Evolutionary conservation across 1,140 invertebrate species (phyloP).

Genomic region (Uloborus diversus): DNA sequence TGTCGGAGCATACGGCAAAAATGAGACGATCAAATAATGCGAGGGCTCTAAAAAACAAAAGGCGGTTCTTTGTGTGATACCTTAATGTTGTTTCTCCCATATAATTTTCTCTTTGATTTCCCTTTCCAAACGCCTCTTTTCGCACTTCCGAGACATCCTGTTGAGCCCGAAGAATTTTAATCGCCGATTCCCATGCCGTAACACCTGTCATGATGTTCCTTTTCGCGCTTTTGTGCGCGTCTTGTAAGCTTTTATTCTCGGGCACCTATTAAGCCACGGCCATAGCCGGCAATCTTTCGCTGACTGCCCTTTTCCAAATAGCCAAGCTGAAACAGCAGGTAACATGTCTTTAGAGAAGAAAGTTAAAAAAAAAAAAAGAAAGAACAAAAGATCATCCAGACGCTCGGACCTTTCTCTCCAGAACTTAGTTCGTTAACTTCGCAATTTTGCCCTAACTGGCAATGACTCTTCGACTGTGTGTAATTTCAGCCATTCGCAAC

Average conservation of each 20-base stretch:
- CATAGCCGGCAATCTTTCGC: neutral
- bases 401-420: neutral
- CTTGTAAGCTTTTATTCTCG: slow-evolving; percentile 30
- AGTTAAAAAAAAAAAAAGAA: slow-evolving; percentile 1
- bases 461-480: neutral
- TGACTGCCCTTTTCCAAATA: neutral
- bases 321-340: neutral
- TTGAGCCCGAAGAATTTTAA: slow-evolving; percentile 22
- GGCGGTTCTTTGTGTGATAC: too few relatives aligned
- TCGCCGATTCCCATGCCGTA: slow-evolving; percentile 6
- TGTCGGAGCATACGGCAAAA: too few relatives aligned
- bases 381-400: neutral
- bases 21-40: too few relatives aligned
- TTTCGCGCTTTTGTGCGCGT: slow-evolving; percentile 14
- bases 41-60: too few relatives aligned
- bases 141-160: slow-evolving; percentile 32
- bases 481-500: neutral
- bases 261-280: slow-evolving; percentile 1
- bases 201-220: slow-evolving; percentile 30
- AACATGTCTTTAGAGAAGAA: slow-evolving; percentile 15
- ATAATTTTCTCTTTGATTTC: neutral
- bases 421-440: slow-evolving; percentile 26
- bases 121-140: neutral
- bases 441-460: neutral
- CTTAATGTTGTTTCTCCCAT: too few relatives aligned